A percentile compares a stretch with the other conserved stretches of the same genome.
These are phyloP conservation scores for cattle (Bos taurus) DNA, from an alignment of 2,113 vertebrate species.

Conservation along the genomic window DNA sequence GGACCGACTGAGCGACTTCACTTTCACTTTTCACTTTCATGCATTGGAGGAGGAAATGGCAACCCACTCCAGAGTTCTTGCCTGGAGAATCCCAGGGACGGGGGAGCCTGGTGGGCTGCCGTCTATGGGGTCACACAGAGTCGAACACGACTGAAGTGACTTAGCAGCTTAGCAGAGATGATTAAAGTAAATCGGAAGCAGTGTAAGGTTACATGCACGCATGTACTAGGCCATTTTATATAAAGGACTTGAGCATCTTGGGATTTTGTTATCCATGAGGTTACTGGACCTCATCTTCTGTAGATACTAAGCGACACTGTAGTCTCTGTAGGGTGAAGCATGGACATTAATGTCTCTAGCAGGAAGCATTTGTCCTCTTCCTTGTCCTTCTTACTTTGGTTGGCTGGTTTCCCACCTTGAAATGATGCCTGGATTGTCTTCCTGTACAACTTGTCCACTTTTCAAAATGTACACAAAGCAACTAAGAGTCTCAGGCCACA, in stretches of 20 bases:
- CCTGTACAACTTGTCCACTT: not conserved
- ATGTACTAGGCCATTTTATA: not conserved
- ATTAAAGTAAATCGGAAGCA: not conserved
- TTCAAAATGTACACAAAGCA: not conserved
- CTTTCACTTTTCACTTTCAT: too few relatives aligned
- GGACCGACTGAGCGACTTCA: too few relatives aligned
- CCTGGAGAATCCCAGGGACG: too few relatives aligned
- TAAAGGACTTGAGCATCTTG: not conserved
- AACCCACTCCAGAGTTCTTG: too few relatives aligned
- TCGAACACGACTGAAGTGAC: too few relatives aligned
- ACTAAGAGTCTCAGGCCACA: not conserved
- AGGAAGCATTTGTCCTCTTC: not conserved
- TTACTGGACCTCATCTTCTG: not conserved
- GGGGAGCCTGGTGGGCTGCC: too few relatives aligned
- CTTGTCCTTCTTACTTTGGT: not conserved
- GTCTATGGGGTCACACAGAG: too few relatives aligned
- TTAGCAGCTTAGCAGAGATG: not conserved
- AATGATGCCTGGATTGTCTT: not conserved
- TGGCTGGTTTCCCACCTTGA: constrained; percentile 22
- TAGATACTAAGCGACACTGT: not conserved
- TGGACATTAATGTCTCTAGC: not conserved
- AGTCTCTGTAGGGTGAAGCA: not conserved
- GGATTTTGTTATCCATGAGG: not conserved
- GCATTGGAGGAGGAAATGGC: too few relatives aligned
- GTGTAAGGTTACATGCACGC: not conserved